A percentile compares a stretch with the other conserved stretches of the same genome.
Evolutionary conservation across 2,888 invertebrate species (phyloP).

Genomic region (Minunthozetes semirufus): DNA sequence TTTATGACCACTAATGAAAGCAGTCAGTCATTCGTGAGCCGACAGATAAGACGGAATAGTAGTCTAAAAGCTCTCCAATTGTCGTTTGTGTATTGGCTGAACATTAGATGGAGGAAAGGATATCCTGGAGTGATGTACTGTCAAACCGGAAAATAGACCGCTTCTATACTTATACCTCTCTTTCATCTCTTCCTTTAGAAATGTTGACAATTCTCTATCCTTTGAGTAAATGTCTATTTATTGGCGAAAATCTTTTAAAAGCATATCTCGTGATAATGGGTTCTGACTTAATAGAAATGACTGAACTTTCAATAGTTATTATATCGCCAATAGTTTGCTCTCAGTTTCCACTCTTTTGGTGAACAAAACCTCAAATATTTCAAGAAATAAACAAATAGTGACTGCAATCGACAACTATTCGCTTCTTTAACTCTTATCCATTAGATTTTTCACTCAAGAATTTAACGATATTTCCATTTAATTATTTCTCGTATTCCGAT

Average conservation of each 20-base stretch:
- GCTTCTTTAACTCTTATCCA: too few species aligned
- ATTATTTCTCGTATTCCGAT: background rate
- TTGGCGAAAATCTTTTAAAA: constrained; percentile 24
- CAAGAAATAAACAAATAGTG: too few species aligned
- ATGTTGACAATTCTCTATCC: constrained; percentile 27
- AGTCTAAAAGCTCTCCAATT: background rate
- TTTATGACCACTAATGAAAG: background rate
- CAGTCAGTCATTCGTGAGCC: background rate
- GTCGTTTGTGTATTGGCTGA: background rate
- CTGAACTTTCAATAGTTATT: background rate
- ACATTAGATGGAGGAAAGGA: constrained; percentile 21
- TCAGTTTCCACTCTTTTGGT: too few species aligned
- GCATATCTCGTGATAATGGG: constrained; percentile 12
- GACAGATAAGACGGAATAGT: background rate
- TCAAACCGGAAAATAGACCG: constrained; percentile 25
- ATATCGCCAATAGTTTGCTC: background rate
- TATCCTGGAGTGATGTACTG: constrained; percentile 27
- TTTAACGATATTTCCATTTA: too few species aligned
- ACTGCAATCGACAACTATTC: constrained; percentile 1
- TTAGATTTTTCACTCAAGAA: too few species aligned
- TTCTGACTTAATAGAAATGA: background rate
- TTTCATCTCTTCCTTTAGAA: constrained; percentile 1
- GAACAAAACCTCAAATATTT: background rate
- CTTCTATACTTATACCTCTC: constrained; percentile 10
- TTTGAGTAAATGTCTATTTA: constrained; percentile 26